These are phyloP conservation scores for Collichthys lucidus DNA, from an alignment of 2,113 vertebrate species.

Conservation along the genomic window DNA sequence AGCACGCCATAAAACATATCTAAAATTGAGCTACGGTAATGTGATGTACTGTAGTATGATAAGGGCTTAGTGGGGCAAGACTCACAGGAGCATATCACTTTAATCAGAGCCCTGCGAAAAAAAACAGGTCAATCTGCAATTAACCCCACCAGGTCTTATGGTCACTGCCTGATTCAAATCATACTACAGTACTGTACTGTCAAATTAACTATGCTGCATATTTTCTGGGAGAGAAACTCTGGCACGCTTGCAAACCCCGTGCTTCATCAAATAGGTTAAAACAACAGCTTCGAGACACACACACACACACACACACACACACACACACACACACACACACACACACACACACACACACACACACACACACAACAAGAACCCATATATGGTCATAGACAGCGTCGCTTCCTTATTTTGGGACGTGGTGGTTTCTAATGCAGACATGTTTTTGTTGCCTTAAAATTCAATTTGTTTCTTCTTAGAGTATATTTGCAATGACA, in stretches of 20 bases:
- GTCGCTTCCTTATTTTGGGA: not conserved
- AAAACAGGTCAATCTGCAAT: conserved; percentile 75
- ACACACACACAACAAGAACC: not conserved
- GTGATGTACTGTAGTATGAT: conserved; percentile 27
- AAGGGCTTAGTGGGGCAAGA: conserved; percentile 50
- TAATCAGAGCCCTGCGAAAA: conserved; percentile 56
- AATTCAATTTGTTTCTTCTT: too few species aligned
- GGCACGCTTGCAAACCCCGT: not conserved
- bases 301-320: conserved; percentile 6
- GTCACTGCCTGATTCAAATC: conserved; percentile 51
- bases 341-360: conserved; percentile 4
- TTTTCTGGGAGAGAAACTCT: conserved; percentile 1
- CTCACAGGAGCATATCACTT: conserved; percentile 55
- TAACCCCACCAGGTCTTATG: conserved; percentile 58
- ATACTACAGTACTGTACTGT: not conserved
- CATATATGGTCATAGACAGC: not conserved
- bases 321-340: not conserved
- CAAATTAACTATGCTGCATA: conserved; percentile 3
- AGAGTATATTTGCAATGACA: conserved; percentile 2
- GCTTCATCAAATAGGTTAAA: not conserved
- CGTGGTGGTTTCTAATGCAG: not conserved
- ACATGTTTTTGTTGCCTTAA: not conserved
- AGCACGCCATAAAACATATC: not conserved
- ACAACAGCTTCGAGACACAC: not conserved
- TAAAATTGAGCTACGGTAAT: conserved; percentile 11